These are phyloP conservation scores for Paralinhomoeus sp. DNA, from an alignment of 2,888 invertebrate species.

Conservation along the genomic window DNA sequence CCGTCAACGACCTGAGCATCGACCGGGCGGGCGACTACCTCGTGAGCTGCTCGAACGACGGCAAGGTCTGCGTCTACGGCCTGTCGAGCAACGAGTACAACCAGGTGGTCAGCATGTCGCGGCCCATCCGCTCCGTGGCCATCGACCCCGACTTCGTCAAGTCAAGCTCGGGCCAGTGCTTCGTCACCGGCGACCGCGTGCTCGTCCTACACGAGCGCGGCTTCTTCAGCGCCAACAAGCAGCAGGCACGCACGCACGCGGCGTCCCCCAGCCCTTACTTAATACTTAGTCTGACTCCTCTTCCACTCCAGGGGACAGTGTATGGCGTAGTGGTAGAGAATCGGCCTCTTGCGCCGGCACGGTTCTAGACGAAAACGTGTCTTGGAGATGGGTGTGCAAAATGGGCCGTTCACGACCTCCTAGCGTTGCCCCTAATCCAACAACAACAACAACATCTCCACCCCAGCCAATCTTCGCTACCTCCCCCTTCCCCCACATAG, in stretches of 20 bases:
- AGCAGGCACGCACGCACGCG: no score
- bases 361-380: no score
- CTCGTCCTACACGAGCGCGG: conserved; percentile 16
- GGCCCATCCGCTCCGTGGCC: conserved; percentile 13
- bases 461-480: no score
- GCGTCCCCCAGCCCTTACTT: no score
- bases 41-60: conserved; percentile 38
- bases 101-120: conserved; percentile 11
- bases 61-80: conserved; percentile 51
- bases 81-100: conserved; percentile 30
- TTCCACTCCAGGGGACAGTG: no score
- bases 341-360: no score
- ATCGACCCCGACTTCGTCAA: conserved; percentile 15
- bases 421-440: no score
- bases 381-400: no score
- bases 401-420: no score
- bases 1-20: conserved; percentile 80
- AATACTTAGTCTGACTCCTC: not conserved
- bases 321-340: no score
- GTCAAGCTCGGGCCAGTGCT: conserved; percentile 10
- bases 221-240: conserved; percentile 12
- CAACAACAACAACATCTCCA: no score
- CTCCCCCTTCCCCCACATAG: no score
- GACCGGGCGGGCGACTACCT: conserved; percentile 79
- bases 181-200: conserved; percentile 15